Base-by-base conservation (phyloP, 1,140 invertebrate species). In the Phortica variegata region DNA sequence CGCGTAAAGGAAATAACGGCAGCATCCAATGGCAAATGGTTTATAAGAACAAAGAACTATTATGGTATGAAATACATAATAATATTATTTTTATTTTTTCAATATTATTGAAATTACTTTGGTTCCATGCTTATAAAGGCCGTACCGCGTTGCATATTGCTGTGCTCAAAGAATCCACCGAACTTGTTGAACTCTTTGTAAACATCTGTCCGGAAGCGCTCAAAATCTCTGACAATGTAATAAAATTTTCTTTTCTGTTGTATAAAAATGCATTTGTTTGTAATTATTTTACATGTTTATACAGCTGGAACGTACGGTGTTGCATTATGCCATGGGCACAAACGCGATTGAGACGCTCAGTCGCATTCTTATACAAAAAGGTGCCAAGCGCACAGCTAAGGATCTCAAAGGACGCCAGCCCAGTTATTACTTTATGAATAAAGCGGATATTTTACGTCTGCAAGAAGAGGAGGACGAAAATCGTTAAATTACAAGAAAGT, bases 341-440 rank as follows among this genome's bases (percentile, higher is more conserved):
- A 87, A 89, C 36, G 84, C 88, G 44, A 87, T 93, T 31, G 90
- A 93, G 77, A 80, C 82, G 2, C 77, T 93, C 12, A 91, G 88
- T 58, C 81, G 83, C 43, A 84, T 93, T 41, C 77, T 93, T 1
- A 90, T 93, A 17, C 83, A 87, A 68, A 83, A 86, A 1, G 91
- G 91, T 12, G 89, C 90, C 17, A 88, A 89, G 68, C 80, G 90
- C 42, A 84, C 87, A 1, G 77, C 86, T 3, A 92, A 92, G 75
- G 92, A 95, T 79, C 79, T 94, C 70, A 91, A 89, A 81, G 90
- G 89, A 44, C 82, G 90, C 39, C 89, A 92, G 65, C 89, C 91
- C 1, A 89, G 87, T n/a, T 93, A 91, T 75, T 95, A 93, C 73
- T 94, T 91, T 63, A 90, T 93, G 83, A 93, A 93, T 63, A 91